phyloP scores from a whole-genome alignment of 92 coral and sea anemone genomes.

The Epizoanthus scotinus region DNA sequence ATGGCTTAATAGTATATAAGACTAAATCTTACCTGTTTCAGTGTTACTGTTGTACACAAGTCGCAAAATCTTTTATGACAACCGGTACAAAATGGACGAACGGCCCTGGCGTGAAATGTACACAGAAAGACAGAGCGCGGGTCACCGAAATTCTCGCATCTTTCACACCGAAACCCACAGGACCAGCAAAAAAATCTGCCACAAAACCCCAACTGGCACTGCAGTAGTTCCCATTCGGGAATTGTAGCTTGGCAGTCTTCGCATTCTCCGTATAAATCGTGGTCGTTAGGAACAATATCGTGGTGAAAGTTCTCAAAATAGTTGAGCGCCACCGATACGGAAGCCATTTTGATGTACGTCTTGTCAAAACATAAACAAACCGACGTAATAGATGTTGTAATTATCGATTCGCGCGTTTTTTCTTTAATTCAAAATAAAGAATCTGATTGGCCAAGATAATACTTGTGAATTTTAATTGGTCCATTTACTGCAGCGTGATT shows the following conservation, averaged over 20 bases:
- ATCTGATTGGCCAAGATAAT: conserved; percentile 46
- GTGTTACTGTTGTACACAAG: conserved; percentile 66
- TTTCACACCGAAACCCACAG: conserved; percentile 81
- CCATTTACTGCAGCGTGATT: conserved; percentile 27
- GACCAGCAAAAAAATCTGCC: conserved; percentile 74
- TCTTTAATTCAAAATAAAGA: conserved; percentile 18
- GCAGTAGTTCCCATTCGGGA: conserved; percentile 73
- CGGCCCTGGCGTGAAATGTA: conserved; percentile 62
- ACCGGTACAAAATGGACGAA: conserved; percentile 70
- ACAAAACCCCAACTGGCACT: conserved; percentile 87
- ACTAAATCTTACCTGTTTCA: conserved; percentile 56
- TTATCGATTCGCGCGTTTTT: conserved; percentile 46
- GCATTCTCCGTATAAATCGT: conserved; percentile 77
- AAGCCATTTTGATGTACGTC: conserved; percentile 44
- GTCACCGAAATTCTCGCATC: conserved; percentile 57
- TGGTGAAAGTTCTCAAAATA: conserved; percentile 25
- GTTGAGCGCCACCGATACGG: conserved; percentile 47
- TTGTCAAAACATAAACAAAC: conserved; percentile 58
- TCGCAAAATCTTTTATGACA: conserved; percentile 78
- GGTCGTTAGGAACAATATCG: conserved; percentile 4
- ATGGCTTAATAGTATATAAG: not conserved
- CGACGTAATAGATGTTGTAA: conserved; percentile 42
- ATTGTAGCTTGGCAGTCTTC: conserved; percentile 79
- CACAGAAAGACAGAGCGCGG: conserved; percentile 75
- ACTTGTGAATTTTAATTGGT: conserved; percentile 45